A percentile compares a stretch with the other conserved stretches of the same genome.
These are phyloP conservation scores for Terebella lapidaria DNA, from an alignment of 2,888 invertebrate species.

Conservation along the genomic window DNA sequence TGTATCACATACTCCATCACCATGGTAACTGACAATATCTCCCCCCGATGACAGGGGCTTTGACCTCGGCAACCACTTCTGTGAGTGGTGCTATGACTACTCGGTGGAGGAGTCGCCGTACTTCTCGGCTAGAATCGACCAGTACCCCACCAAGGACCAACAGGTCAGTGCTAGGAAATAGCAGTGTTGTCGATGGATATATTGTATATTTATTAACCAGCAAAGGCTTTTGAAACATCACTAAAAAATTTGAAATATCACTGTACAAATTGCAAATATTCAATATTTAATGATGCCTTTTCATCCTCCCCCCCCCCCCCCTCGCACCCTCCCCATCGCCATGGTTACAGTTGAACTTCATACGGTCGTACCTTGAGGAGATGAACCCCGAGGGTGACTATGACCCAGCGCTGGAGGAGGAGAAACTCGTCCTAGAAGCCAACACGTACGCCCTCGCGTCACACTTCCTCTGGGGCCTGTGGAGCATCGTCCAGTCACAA, in stretches of 20 bases:
- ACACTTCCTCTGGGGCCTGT: slow-evolving; percentile 90
- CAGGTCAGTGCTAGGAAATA: slow-evolving; percentile 60
- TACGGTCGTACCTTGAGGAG: slow-evolving; percentile 19
- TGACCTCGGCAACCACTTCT: slow-evolving; percentile 53
- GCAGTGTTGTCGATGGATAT: neutral
- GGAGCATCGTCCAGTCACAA: slow-evolving; percentile 84
- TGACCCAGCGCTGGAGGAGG: slow-evolving; percentile 28
- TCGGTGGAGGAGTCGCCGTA: slow-evolving; percentile 34
- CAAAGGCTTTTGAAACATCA: too few relatives aligned
- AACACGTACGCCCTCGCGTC: slow-evolving; percentile 78
- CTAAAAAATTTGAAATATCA: too few relatives aligned
- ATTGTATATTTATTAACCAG: neutral
- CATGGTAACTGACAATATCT: too few relatives aligned
- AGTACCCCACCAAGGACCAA: slow-evolving; percentile 74
- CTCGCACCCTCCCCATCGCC: too few relatives aligned
- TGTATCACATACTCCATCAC: too few relatives aligned
- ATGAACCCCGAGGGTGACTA: neutral
- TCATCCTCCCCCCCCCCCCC: too few relatives aligned
- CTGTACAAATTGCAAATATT: neutral
- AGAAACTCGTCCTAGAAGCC: slow-evolving; percentile 67
- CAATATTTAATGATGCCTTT: neutral
- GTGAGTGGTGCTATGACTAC: slow-evolving; percentile 52
- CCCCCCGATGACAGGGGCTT: slow-evolving; percentile 52
- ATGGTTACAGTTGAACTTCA: slow-evolving; percentile 15
- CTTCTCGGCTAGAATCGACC: slow-evolving; percentile 55